Conservation (phyloP, 2,113 vertebrate species). For the Drymodes brunneopygia region DNA sequence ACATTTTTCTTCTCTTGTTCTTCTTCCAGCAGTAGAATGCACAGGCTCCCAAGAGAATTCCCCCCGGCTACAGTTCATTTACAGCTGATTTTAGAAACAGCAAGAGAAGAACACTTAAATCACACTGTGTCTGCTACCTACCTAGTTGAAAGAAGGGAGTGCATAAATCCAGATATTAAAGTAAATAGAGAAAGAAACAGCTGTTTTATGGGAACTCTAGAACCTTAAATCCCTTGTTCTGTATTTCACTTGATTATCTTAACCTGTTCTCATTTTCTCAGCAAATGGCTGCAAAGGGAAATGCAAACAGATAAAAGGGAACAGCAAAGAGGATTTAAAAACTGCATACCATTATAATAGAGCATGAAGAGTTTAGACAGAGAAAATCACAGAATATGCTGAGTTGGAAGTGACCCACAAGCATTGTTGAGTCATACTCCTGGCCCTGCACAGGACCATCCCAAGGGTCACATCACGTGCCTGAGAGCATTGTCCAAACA, state of each 20-base stretch:
- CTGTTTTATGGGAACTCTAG: background rate
- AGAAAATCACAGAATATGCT: background rate
- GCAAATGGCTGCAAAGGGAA: background rate
- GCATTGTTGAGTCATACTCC: rapidly evolving
- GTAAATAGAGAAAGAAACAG: background rate
- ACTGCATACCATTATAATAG: background rate
- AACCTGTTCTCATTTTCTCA: background rate
- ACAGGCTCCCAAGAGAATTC: background rate
- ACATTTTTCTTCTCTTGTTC: background rate
- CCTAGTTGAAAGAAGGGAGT: background rate
- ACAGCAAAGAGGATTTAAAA: slow-evolving; percentile 27
- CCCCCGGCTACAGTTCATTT: background rate
- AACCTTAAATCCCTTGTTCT: slow-evolving; percentile 33
- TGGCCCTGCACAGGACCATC: background rate
- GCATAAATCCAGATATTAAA: slow-evolving; percentile 23
- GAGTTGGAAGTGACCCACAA: background rate
- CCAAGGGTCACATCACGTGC: too few species aligned
- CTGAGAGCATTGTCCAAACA: background rate
- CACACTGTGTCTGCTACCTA: background rate
- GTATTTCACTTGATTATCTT: background rate
- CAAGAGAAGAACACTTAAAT: background rate
- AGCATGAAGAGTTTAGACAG: background rate
- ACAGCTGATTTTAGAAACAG: slow-evolving; percentile 27
- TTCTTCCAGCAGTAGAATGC: background rate
- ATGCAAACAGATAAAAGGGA: slow-evolving; percentile 33